Conservation (phyloP, 2,113 vertebrate species). For the Coreoperca whiteheadi region DNA sequence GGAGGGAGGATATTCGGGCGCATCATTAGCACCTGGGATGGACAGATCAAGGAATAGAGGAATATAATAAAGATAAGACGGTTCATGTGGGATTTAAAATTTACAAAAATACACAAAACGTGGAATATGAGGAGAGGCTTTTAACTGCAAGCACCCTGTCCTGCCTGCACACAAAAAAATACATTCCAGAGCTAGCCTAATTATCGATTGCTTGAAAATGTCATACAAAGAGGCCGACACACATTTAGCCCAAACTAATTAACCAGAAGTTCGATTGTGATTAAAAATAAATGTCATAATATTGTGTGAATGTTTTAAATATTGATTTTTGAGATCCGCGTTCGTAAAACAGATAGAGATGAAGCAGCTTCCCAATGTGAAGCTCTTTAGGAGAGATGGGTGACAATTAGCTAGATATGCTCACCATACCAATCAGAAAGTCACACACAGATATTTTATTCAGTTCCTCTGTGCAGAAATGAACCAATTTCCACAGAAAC, state of each 20-base stretch:
- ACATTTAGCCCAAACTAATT: constrained; percentile 37
- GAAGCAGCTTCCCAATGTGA: constrained; percentile 8
- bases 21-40: constrained; percentile 68
- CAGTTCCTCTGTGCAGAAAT: constrained; percentile 26
- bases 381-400: constrained; percentile 38
- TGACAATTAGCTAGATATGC: constrained; percentile 33
- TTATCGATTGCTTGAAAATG: constrained; percentile 49
- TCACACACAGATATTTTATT: constrained; percentile 23
- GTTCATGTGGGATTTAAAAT: constrained; percentile 54
- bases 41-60: constrained; percentile 60
- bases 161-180: constrained; percentile 22
- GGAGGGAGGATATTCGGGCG: constrained; percentile 45
- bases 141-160: constrained; percentile 19
- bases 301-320: background rate
- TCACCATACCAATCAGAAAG: constrained; percentile 30
- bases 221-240: constrained; percentile 5
- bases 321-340: background rate
- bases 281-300: constrained; percentile 38
- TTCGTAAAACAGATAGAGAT: background rate
- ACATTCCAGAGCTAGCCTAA: constrained; percentile 32
- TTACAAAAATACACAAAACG: constrained; percentile 52
- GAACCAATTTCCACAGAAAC: constrained; percentile 12
- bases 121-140: constrained; percentile 19
- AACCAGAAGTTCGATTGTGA: constrained; percentile 31
- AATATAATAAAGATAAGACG: constrained; percentile 60